Percentiles rank a stretch among this genome's conserved stretches.
phyloP scores from a whole-genome alignment of 2,113 vertebrate genomes.

The Aptenodytes patagonicus region DNA sequence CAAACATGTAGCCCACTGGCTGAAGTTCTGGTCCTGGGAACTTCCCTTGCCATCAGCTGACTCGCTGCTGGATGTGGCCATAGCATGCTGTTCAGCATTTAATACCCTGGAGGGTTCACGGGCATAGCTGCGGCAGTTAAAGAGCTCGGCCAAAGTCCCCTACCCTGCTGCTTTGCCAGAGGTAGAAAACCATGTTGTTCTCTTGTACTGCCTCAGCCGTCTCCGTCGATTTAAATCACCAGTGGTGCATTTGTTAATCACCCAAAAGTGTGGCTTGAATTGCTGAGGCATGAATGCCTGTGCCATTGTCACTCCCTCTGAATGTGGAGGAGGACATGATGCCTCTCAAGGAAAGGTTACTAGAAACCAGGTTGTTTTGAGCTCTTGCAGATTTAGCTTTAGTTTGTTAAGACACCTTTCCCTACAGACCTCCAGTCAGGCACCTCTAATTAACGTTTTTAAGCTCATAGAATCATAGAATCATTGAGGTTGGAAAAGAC shows the following conservation, averaged over 20 bases:
- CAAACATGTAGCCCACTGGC: accelerated
- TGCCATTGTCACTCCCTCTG: accelerated
- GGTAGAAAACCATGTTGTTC: too few relatives aligned
- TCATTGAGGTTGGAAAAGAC: too few relatives aligned
- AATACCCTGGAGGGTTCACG: accelerated
- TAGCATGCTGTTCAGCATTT: not conserved
- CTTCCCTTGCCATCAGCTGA: not conserved
- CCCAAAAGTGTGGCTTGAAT: not conserved
- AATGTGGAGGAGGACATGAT: accelerated
- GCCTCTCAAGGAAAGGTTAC: not conserved
- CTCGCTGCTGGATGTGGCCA: not conserved
- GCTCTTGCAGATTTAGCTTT: not conserved
- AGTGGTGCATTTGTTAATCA: too few relatives aligned
- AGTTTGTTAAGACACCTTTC: not conserved
- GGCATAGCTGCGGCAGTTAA: not conserved
- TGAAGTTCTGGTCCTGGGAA: not conserved
- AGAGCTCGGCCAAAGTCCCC: accelerated
- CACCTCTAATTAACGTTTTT: not conserved
- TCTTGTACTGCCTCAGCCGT: not conserved
- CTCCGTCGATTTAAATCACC: accelerated
- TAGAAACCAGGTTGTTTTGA: not conserved
- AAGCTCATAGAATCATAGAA: not conserved
- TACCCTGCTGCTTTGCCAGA: not conserved
- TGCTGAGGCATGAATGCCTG: accelerated
- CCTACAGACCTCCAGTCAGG: not conserved